A percentile compares a stretch with the other conserved stretches of the same genome.
Conservation (phyloP, 2,888 invertebrate genomes). For the Penaeus monodon region DNA sequence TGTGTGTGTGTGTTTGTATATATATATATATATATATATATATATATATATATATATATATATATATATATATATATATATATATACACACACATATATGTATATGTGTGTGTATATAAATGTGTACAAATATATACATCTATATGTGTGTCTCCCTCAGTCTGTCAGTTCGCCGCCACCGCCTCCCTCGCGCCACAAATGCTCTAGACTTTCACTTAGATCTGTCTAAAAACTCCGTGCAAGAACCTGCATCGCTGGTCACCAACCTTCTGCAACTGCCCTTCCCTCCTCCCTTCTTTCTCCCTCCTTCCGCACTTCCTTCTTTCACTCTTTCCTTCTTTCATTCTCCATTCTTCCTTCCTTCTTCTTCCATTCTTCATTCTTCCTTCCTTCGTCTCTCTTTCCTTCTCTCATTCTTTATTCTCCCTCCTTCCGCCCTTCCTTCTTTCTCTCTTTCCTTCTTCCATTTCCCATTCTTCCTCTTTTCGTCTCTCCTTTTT, state of each 20-base stretch:
- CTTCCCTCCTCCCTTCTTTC: background rate
- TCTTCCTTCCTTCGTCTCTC: conserved; percentile 2
- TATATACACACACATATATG: background rate
- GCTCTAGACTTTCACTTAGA: background rate
- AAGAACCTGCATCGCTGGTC: background rate
- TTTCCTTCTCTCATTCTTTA: conserved; percentile 6
- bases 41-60: background rate
- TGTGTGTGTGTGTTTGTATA: too few relatives aligned
- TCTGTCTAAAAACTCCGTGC: background rate
- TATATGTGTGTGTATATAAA: too few relatives aligned
- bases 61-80: too few relatives aligned
- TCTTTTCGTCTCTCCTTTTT: too few relatives aligned
- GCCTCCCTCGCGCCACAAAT: background rate
- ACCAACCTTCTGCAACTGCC: background rate
- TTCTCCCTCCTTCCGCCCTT: conserved; percentile 11
- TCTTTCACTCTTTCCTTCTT: background rate
- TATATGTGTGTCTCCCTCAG: background rate
- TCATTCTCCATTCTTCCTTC: background rate
- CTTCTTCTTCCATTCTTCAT: background rate
- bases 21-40: too few relatives aligned
- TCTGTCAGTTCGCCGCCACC: background rate
- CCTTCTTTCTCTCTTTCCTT: conserved; percentile 11
- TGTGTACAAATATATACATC: background rate
- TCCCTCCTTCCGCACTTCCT: background rate
- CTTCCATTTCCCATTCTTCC: background rate